Base-by-base conservation (phyloP, 1,140 invertebrate species). In the Tetraneura akinire region DNA sequence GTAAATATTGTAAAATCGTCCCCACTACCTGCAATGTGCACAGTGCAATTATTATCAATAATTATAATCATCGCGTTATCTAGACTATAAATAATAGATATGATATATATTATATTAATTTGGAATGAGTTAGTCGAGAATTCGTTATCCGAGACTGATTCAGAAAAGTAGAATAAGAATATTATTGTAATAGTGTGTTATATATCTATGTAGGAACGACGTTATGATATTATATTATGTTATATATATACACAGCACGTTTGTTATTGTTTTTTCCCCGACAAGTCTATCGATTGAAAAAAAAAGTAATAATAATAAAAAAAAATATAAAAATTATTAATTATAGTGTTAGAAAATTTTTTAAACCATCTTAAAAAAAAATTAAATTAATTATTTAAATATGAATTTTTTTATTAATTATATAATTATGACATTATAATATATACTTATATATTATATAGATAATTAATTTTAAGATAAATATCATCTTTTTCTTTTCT, bases 111-210 rank as follows among this genome's bases (percentile, higher is more conserved):
- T n/a, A n/a, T n/a, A n/a, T n/a, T n/a, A 68, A 26, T 66, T 57
- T 47, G 42, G 45, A 68, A 68, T 47, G 21, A 1, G 10, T 23
- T 68, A 68, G 66, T 37, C 32, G 23, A 6, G 42, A 68, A 21
- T 47, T 47, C 16, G 42, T 55, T n/a, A n/a, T 74, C 71, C 55
- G 71, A 74, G 71, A 74, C 71, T 57, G 71, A 74, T 60, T 55
- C 26, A 57, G 73, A 68, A 68, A n/a, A 47, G 21, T 76, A 76
- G 53, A 76, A 55, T n/a, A n/a, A n/a, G n/a, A n/a, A n/a, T n/a
- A n/a, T n/a, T n/a, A n/a, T n/a, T n/a, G n/a, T n/a, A n/a, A n/a
- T 37, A 60, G 32, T 53, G 71, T 74, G 32, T 37, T 37, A 37
- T 74, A n/a, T n/a, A n/a, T n/a, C n/a, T n/a, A n/a, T n/a, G n/a